Conservation (phyloP, 2,113 vertebrate genomes). For the Calidris pygmaea region DNA sequence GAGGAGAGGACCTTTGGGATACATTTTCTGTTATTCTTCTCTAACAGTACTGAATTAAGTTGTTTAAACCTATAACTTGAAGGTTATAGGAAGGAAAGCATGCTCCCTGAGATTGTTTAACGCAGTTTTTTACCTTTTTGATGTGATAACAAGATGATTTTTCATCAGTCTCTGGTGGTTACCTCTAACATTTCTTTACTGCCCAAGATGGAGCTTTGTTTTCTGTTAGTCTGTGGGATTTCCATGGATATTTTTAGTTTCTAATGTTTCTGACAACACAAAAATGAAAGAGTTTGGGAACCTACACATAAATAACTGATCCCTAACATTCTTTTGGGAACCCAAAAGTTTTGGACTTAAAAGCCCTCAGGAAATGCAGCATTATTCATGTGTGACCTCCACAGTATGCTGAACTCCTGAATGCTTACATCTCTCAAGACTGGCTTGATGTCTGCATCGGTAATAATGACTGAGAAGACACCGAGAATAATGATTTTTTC, state of each 20-base stretch:
- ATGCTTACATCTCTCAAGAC: neutral
- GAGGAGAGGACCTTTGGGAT: neutral
- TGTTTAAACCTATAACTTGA: slow-evolving; percentile 1
- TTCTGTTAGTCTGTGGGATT: neutral
- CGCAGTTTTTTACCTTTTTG: neutral
- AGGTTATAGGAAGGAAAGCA: neutral
- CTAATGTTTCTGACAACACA: neutral
- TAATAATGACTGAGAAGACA: slow-evolving; percentile 13
- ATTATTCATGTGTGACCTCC: neutral
- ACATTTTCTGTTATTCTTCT: neutral
- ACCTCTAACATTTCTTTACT: neutral
- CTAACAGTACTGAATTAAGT: neutral
- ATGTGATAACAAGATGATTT: neutral
- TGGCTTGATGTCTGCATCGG: neutral
- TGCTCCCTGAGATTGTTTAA: neutral
- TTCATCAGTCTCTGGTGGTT: neutral
- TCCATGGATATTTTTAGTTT: neutral
- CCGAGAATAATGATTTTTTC: slow-evolving; percentile 1
- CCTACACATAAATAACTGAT: neutral
- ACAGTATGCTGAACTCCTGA: neutral
- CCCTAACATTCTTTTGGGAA: neutral
- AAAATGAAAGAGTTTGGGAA: neutral
- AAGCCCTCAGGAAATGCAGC: neutral
- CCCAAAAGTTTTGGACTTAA: neutral
- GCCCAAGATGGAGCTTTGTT: neutral